Base-by-base conservation (phyloP, 2,797 vertebrate genomes). In the Sebastes elongatus region DNA sequence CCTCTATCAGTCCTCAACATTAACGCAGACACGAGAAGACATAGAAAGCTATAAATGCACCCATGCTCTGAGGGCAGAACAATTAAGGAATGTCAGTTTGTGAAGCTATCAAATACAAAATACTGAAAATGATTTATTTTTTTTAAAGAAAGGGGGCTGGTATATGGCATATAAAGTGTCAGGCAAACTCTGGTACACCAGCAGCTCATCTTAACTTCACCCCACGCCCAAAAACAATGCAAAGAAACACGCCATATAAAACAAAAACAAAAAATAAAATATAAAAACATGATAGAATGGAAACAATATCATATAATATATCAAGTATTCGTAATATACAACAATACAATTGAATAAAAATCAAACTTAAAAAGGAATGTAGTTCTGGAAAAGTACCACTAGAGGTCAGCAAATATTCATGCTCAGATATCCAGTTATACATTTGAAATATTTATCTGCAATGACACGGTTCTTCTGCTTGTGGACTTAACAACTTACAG, bases 371-470 rank as follows among this genome's bases (percentile, higher is more conserved):
- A 92, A 88, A 90, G 88, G 92, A 95, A 95, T 96, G 95, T 94
- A 94, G 87, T 94, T 95, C 90, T 91, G 80, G 59, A 91, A 88
- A 91, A 89, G 73, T 92, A 93, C 93, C 95, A 94, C 92, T 93
- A 95, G 93, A 92, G 93, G 95, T 92, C 96, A 95, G 93, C 93
- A 95, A 94, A 96, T 91, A 92, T 89, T 92, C 94, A 95, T 94
- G 94, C 93, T 96, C 91, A 92, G 88, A 92, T 91, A 91, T 94
- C 88, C 92, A 89, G 88, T 92, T 87, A 83, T 71, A 91, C 86
- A 78, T 80, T 90, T 90, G 78, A 88, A 87, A 86, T 87, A 82
- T 84, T 91, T 77, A 74, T 87, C 87, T 83, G 81, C 79, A 83
- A 78, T 81, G 76, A 78, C 68, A 84, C 57, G 56, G 84, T 82